Evolutionary conservation across 2,888 invertebrate genomes (phyloP).

Genomic region (Scrobipalpa costella): DNA sequence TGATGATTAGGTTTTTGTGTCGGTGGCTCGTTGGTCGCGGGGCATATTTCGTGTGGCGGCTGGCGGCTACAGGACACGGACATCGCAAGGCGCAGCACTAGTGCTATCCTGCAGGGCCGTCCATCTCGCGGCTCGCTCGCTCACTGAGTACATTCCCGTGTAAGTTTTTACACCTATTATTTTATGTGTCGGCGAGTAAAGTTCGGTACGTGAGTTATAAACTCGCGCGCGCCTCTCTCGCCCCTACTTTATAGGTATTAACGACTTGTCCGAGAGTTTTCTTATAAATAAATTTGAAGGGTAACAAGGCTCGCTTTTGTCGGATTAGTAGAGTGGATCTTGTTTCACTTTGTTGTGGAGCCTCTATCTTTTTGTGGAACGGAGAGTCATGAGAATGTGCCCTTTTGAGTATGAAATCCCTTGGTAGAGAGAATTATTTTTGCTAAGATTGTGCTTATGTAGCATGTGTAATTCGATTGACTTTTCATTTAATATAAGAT

Average conservation of each 20-base stretch:
- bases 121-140: constrained; percentile 73
- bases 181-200: constrained; percentile 82
- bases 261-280: constrained; percentile 82
- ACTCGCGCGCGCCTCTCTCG: constrained; percentile 80
- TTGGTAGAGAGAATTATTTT: not conserved
- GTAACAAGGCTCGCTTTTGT: constrained; percentile 82
- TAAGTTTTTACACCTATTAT: constrained; percentile 82
- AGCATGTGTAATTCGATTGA: not conserved
- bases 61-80: constrained; percentile 8
- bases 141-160: constrained; percentile 81
- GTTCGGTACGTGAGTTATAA: constrained; percentile 82
- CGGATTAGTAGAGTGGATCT: constrained; percentile 81
- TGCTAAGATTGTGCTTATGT: not conserved
- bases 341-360: constrained; percentile 80
- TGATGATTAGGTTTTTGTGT: constrained; percentile 41
- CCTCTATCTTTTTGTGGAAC: constrained; percentile 70
- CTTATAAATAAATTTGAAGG: constrained; percentile 82
- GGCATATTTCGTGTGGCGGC: not conserved
- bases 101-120: constrained; percentile 49
- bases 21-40: constrained; percentile 38
- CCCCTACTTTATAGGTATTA: constrained; percentile 82
- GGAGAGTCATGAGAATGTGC: constrained; percentile 64
- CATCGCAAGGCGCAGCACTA: constrained; percentile 8
- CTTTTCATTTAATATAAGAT: not conserved
- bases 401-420: constrained; percentile 35